Percentiles rank a stretch among this genome's conserved stretches.
These are phyloP conservation scores for Protomyctophum bolini DNA, from an alignment of 2,113 vertebrate genomes.

Conservation along the genomic window DNA sequence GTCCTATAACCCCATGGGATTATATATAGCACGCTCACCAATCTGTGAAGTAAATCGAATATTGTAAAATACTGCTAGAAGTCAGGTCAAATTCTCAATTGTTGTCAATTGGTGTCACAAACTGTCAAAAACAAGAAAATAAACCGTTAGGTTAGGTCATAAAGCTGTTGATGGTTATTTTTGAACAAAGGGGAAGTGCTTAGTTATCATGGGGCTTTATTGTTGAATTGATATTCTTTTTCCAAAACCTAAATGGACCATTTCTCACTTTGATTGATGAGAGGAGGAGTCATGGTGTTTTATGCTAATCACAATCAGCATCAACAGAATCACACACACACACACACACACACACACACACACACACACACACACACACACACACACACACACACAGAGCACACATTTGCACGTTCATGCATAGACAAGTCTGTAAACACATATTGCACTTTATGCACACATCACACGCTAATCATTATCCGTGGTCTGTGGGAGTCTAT, in stretches of 20 bases:
- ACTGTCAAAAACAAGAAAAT: constrained; percentile 14
- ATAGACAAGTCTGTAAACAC: no score
- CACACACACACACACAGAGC: not conserved
- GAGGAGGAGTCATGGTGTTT: not conserved
- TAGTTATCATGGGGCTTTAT: constrained; percentile 50
- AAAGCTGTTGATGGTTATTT: constrained; percentile 41
- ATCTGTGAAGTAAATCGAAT: not conserved
- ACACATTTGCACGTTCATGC: constrained; percentile 28
- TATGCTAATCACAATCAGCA: constrained; percentile 20
- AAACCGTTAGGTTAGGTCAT: constrained; percentile 18
- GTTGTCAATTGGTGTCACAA: not conserved
- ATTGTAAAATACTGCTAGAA: not conserved
- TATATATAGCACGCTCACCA: no score
- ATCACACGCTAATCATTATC: constrained; percentile 18
- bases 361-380: not conserved
- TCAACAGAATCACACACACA: constrained; percentile 32
- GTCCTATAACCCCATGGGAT: no score
- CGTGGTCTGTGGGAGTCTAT: constrained; percentile 75
- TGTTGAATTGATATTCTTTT: constrained; percentile 67
- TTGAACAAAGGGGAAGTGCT: constrained; percentile 64
- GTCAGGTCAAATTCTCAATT: not conserved
- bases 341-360: not conserved
- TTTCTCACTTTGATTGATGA: constrained; percentile 46
- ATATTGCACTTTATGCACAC: not conserved
- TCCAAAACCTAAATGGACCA: constrained; percentile 58